phyloP scores from a whole-genome alignment of 2,113 vertebrate species.

The Turnix velox region DNA sequence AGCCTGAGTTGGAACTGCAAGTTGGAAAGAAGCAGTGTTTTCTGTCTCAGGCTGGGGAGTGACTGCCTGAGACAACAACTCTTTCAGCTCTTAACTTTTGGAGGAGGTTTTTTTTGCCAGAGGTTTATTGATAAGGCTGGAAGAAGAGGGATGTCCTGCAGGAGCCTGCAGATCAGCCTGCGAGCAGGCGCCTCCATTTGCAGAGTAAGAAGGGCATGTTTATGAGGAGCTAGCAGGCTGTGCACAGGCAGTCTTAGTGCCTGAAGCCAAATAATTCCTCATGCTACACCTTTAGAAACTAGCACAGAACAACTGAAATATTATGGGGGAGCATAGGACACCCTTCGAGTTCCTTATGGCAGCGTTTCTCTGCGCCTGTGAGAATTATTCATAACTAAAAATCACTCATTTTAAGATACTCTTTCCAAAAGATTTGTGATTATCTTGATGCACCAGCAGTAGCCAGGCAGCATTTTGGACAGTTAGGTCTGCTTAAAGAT shows the following conservation, averaged over 20 bases:
- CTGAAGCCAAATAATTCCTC: neutral
- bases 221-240: neutral
- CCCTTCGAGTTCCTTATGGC: neutral
- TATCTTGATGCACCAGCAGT: neutral
- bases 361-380: neutral
- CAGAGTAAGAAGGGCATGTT: neutral
- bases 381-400: neutral
- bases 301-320: neutral
- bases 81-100: neutral
- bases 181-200: neutral
- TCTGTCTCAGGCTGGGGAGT: neutral
- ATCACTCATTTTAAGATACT: neutral
- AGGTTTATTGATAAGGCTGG: neutral
- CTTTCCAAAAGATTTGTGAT: neutral
- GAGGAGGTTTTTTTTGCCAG: neutral
- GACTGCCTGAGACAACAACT: neutral
- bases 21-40: neutral
- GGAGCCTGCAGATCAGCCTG: neutral
- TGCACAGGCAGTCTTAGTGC: neutral
- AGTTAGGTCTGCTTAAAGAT: neutral
- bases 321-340: rapidly evolving
- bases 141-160: neutral
- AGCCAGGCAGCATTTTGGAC: neutral
- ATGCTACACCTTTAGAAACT: neutral
- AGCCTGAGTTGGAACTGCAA: neutral